Evolutionary conservation across 2,888 invertebrate genomes (phyloP).

Genomic region (Trichogramma evanescens): DNA sequence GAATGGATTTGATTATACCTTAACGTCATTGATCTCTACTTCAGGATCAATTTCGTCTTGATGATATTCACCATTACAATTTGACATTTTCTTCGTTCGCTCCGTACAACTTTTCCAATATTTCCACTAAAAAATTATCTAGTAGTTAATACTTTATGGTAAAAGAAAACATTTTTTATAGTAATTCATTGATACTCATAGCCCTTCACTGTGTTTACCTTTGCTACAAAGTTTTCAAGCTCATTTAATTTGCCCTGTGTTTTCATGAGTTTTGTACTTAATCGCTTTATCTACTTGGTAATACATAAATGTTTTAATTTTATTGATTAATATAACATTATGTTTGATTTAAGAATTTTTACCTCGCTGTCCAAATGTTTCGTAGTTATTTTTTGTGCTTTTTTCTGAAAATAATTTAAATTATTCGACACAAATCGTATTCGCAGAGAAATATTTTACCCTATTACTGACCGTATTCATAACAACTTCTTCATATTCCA

Average conservation of each 20-base stretch:
- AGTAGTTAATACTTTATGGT: conserved; percentile 30
- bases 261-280: conserved; percentile 30
- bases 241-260: conserved; percentile 32
- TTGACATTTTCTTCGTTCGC: conserved; percentile 3
- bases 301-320: background rate
- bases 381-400: conserved; percentile 31
- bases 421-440: background rate
- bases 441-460: background rate
- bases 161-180: conserved; percentile 11
- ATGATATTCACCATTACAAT: conserved; percentile 22
- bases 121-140: conserved; percentile 37
- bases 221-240: conserved; percentile 34
- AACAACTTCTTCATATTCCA: conserved; percentile 38
- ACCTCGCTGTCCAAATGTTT: conserved; percentile 37
- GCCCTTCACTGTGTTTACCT: conserved; percentile 29
- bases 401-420: conserved; percentile 29
- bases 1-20: conserved; percentile 21
- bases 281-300: conserved; percentile 30
- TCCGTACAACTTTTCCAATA: conserved; percentile 22
- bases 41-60: conserved; percentile 11
- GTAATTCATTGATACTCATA: background rate
- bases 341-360: conserved; percentile 9
- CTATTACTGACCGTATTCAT: conserved; percentile 36
- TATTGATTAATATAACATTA: background rate
- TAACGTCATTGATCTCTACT: conserved; percentile 28